Evolutionary conservation across 2,797 vertebrate species (phyloP), one percentile per base, ranked within the genome.

Genomic region (Tinamus major): DNA sequence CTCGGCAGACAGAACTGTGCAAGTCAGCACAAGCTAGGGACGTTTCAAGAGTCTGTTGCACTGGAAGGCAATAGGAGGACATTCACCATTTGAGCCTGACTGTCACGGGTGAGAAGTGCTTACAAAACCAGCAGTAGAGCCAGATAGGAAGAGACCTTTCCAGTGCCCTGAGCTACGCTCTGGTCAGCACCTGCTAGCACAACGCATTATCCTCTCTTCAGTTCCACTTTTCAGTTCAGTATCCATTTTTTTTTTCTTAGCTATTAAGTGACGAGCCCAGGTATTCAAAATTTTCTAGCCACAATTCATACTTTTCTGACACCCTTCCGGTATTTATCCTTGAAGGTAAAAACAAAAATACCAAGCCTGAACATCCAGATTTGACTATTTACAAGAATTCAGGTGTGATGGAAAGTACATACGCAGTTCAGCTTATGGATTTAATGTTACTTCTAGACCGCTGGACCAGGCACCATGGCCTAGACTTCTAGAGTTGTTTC

Each of bases 101-200:
- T 93, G 91, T 97, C 93, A 94, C 61, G 71, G 67, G 75, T 87
- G 82, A 93, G 93, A 93, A 94, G 90, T 95, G 95, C 93, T 95
- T 94, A 95, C 68, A 91, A 96, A 97, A 95, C 87, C 87, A 94
- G 93, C 75, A 80, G 78, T 67, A 90, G 88, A 96, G 80, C 92
- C 79, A 93, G 95, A 88, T 49, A 92, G 92, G 89, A 86, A 96
- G 92, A 81, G 62, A 86, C 17, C 67, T 75, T n/a, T 72, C 80
- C 91, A 87, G 58, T 69, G 76, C 85, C 93, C 65, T 83, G 89
- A 87, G 81, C 87, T 91, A 95, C 7, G 21, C n/a, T 85, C 0
- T 17, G 84, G 88, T 62, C 80, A 94, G 76, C 69, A 93, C 39
- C 61, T 93, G 88, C 56, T 82, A 76, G 26, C 31, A 61, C 6